Percentiles rank a stretch among this genome's conserved stretches.
These are phyloP conservation scores for Caranx ignobilis DNA, from an alignment of 2,113 vertebrate species.

Conservation along the genomic window DNA sequence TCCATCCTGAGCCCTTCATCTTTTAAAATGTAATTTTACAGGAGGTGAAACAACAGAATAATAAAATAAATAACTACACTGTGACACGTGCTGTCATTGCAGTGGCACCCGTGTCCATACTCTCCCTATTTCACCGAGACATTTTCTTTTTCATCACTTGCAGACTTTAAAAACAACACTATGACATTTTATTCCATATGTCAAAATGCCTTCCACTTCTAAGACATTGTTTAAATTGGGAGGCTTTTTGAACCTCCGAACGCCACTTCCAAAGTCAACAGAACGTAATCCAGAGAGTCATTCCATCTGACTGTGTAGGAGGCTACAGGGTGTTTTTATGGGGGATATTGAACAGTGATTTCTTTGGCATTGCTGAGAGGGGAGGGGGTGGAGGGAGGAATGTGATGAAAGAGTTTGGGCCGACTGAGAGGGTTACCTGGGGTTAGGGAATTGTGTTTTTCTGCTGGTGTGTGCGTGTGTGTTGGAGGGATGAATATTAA, in stretches of 20 bases:
- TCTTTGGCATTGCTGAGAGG: slow-evolving; percentile 60
- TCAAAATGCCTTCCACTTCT: slow-evolving; percentile 58
- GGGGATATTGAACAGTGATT: slow-evolving; percentile 73
- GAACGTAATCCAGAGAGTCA: slow-evolving; percentile 61
- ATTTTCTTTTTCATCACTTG: slow-evolving; percentile 49
- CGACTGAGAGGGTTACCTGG: slow-evolving; percentile 49
- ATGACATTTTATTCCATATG: slow-evolving; percentile 59
- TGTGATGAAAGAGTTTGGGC: slow-evolving; percentile 60
- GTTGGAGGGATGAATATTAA: slow-evolving; percentile 6
- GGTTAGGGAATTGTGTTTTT: slow-evolving; percentile 51
- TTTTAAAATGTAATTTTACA: slow-evolving; percentile 26
- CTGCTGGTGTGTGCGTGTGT: slow-evolving; percentile 4
- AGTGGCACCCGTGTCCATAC: slow-evolving; percentile 6
- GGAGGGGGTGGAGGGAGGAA: slow-evolving; percentile 61
- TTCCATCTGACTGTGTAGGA: slow-evolving; percentile 65
- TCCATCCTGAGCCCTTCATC: not conserved
- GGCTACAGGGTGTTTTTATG: slow-evolving; percentile 56
- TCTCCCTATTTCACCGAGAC: slow-evolving; percentile 17
- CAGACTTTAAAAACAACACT: slow-evolving; percentile 56
- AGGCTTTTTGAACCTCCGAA: slow-evolving; percentile 62
- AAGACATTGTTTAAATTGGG: slow-evolving; percentile 66
- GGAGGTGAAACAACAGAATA: slow-evolving; percentile 37
- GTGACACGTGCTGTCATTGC: slow-evolving; percentile 18
- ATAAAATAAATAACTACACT: not conserved
- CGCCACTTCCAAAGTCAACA: slow-evolving; percentile 78